Conservation (phyloP, 2,113 vertebrate genomes). For the Dasyornis broadbenti region DNA sequence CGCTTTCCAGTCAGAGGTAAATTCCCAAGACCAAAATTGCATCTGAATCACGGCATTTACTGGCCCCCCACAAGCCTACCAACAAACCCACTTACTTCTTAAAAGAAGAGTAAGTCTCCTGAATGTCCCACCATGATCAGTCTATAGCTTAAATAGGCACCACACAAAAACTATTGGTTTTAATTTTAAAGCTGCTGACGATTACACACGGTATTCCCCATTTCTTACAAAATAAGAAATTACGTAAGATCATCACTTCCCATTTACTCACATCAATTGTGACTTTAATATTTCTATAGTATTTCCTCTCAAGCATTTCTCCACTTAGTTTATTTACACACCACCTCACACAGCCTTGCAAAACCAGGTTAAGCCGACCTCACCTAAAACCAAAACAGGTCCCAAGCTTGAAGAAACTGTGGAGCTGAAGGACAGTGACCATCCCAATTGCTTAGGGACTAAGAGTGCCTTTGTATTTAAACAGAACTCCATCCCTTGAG, state of each 20-base stretch:
- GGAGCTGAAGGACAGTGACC: background rate
- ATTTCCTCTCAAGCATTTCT: background rate
- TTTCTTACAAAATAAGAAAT: background rate
- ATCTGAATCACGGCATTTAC: background rate
- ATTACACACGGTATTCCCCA: accelerated
- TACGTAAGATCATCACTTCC: background rate
- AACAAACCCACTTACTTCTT: background rate
- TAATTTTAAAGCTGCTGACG: background rate
- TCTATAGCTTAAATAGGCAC: background rate
- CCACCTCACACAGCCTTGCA: background rate
- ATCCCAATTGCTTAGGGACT: background rate
- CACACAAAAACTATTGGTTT: accelerated
- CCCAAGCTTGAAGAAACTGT: background rate
- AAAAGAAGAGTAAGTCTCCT: background rate
- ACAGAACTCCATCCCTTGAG: background rate
- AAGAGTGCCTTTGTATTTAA: background rate
- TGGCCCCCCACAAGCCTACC: background rate
- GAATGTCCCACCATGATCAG: background rate
- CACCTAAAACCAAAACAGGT: background rate
- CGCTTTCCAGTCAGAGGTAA: background rate
- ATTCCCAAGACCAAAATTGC: background rate
- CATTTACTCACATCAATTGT: accelerated
- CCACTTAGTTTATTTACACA: background rate
- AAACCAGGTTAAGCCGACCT: background rate
- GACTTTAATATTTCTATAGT: background rate